Base-by-base conservation (phyloP, 2,797 vertebrate species). In the Rhyacichthys aspro region DNA sequence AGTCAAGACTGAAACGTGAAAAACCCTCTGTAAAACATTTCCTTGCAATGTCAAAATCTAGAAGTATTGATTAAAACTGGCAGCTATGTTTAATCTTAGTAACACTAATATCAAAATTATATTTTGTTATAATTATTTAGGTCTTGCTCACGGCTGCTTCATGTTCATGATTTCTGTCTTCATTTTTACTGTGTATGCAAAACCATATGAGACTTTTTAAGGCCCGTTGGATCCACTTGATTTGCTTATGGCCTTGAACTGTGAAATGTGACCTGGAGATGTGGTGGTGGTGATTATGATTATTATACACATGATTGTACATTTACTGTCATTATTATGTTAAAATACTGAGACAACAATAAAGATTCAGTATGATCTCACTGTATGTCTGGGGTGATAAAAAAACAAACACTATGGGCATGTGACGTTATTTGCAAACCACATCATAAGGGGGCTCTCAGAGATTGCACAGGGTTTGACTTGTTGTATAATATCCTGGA, bases 221-320 rank as follows among this genome's bases (percentile, higher is more conserved):
- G 33, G 17, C 28, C 36, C 37, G n/a, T 47, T 70, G 53, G 62
- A 72, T 63, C 63, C 54, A 62, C 48, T 70, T 63, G 47, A 59
- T 73, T 32, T 44, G 18, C 37, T 46, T 44, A 15, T 58, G 50
- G 67, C 47, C 61, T 82, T 86, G 76, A 86, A 76, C 77, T 80
- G 71, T 87, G 77, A 88, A 78, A 44, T 78, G 76, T 86, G 84
- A 77, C 63, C 54, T 59, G 43, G 12, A 19, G 28, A 28, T 66
- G 37, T 58, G 55, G 10, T 46, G 16, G 34, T 52, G 17, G 36
- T 12, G 15, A 14, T 23, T 39, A 11, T n/a, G n/a, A n/a, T 38
- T 19, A 28, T 28, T 52, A 15, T 6, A 11, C 5, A 9, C 4
- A n/a, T 33, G 34, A 37, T 38, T 38, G 37, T 38, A 38, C 37